Conservation (phyloP, 2,888 invertebrate genomes). For the Kryphioiulus occultus region DNA sequence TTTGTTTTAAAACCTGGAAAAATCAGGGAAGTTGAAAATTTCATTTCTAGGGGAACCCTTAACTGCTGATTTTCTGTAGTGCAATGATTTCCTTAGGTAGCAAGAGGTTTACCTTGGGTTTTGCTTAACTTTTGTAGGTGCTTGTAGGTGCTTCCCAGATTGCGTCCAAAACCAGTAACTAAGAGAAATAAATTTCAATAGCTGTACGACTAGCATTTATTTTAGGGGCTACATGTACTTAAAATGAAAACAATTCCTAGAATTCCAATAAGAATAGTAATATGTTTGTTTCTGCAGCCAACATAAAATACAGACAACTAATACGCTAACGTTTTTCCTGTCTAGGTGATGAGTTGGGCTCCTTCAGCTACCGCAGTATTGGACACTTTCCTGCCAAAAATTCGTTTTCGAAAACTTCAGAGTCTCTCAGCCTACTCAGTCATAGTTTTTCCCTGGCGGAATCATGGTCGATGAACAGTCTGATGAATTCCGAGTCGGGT, state of each 20-base stretch:
- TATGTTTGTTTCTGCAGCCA: neutral
- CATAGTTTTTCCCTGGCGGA: slow-evolving; percentile 57
- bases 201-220: too few species aligned
- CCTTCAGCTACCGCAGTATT: slow-evolving; percentile 60
- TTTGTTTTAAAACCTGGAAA: too few species aligned
- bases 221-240: too few species aligned
- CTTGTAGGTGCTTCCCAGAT: too few species aligned
- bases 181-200: too few species aligned
- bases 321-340: slow-evolving; percentile 9
- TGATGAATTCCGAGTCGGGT: slow-evolving; percentile 60
- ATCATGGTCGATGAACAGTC: slow-evolving; percentile 66
- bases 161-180: too few species aligned
- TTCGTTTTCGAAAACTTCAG: slow-evolving; percentile 54
- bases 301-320: neutral
- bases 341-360: slow-evolving; percentile 61
- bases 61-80: too few species aligned
- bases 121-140: too few species aligned
- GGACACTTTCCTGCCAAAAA: slow-evolving; percentile 55
- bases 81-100: too few species aligned
- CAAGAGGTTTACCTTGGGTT: too few species aligned
- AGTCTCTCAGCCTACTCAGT: slow-evolving; percentile 47
- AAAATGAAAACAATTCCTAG: neutral
- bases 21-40: too few species aligned
- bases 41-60: too few species aligned
- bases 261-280: neutral